Evolutionary conservation across 2,113 vertebrate genomes (phyloP).

Genomic region (Ptilorrhoa leucosticta): DNA sequence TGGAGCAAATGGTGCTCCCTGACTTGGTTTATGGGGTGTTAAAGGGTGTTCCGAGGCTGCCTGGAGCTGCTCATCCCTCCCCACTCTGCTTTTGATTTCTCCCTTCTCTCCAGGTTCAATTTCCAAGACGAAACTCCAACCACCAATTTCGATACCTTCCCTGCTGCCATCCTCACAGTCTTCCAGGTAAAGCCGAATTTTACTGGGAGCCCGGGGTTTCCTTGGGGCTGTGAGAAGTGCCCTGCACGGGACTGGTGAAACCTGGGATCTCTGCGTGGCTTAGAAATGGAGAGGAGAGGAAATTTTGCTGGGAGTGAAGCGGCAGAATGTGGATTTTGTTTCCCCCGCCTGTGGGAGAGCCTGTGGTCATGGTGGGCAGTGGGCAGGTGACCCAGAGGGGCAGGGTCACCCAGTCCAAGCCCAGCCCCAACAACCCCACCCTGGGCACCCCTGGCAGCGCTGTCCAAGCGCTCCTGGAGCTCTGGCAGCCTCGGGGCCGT

Average conservation of each 20-base stretch:
- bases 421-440: neutral
- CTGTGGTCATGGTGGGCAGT: neutral
- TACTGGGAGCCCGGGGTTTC: neutral
- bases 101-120: constrained; percentile 83
- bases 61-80: neutral
- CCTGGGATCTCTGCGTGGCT: neutral
- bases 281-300: neutral
- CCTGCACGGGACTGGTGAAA: neutral
- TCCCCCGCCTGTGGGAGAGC: neutral
- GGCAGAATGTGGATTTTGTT: neutral
- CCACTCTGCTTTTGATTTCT: neutral
- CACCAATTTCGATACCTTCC: constrained; percentile 96
- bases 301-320: neutral
- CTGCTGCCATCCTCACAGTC: constrained; percentile 94
- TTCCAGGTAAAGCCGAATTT: constrained; percentile 95
- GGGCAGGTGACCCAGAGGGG: neutral
- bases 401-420: neutral
- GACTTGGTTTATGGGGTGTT: neutral
- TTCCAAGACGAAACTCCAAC: constrained; percentile 93
- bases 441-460: neutral
- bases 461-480: neutral
- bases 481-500: neutral
- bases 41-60: neutral
- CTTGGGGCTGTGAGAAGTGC: neutral
- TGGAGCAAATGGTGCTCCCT: neutral